Evolutionary conservation across 1,140 invertebrate genomes (phyloP), one percentile per base, ranked within the genome.

Genomic region (Euwallacea fornicatus): DNA sequence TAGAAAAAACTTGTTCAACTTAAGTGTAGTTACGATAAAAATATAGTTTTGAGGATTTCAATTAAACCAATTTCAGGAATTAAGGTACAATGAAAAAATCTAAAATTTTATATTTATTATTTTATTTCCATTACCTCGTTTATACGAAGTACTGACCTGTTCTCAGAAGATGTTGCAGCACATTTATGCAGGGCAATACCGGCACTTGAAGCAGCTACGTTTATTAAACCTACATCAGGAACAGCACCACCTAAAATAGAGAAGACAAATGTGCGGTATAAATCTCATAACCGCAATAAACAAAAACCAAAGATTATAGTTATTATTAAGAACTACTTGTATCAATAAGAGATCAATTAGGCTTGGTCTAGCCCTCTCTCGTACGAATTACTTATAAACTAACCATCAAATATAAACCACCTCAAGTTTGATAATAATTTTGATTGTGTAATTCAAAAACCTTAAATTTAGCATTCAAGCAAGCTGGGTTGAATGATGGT

Each of bases 131-230:
- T 50, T 13, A 50, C 1, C 47, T 42, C 2, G 2, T 13, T 42
- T 55, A 42, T 9, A 59, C 4, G 21, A 33, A 33, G 4, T 33
- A 33, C 21, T 33, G 21, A 33, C 54, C 69, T 71, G 50, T 75
- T 75, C 68, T 75, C 74, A 10, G 74, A 75, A 33, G 89, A 88
- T 50, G 87, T 88, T 53, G 86, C 87, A 56, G 84, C 81, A 74
- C 85, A 84, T 73, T 85, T 85, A 59, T 83, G 83, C 61, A 82
- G 81, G 72, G 78, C 83, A 77, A 80, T 84, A 76, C 81, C 87
- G 73, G 81, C 87, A 77, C 78, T 86, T 59, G 83, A 83, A 0
- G 85, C 85, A 73, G 79, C 87, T 74, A 83, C 82, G 77, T 82
- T 83, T 79, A 81, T 85, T 74, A 81, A 83, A 78, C 78, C 83